Evolutionary conservation across 2,888 invertebrate genomes (phyloP), one percentile per base, ranked within the genome.

Genomic region (Herminia tarsipennalis): DNA sequence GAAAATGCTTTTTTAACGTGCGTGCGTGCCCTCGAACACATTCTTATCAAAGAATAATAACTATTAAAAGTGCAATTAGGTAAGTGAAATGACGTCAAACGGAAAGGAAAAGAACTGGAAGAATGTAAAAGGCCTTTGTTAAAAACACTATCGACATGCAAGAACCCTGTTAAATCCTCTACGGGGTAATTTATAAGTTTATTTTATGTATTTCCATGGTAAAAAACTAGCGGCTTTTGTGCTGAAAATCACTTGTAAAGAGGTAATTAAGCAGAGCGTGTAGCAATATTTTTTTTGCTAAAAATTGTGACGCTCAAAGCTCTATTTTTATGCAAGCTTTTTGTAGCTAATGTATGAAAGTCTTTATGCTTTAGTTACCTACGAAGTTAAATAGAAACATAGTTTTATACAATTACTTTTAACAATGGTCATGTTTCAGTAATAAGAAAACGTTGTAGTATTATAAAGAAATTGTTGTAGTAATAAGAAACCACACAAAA

Each of bases 121-220:
- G 52, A 53, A 51, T 41, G 39, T 47, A 47, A 59, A 57, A 61
- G 67, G 48, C 59, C n/a, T 63, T 64, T 70, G 65, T 72, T 65
- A 54, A 42, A 65, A 75, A 66, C 68, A 65, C 65, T 46, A 63
- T 58, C 40, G 62, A 62, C 69, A 72, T 71, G 77, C 74, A 55
- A 76, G 61, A 71, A 50, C 42, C 30, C 32, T 61, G 54, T 66
- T 59, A 60, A 58, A 60, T 56, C 22, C 22, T 21, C 35, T 13
- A 24, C 22, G 9, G 21, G 6, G 40, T 46, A 53, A 64, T 56
- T 42, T 35, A 29, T 36, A 38, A 12, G 28, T 47, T 37, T 45
- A 65, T 61, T 60, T 62, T 54, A 41, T 32, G 32, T 36, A 21
- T 35, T 49, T 52, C 46, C 43, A 16, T 40, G 20, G 33, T 18